These are phyloP conservation scores for Alligator mississippiensis DNA, from an alignment of 2,113 vertebrate genomes.

Conservation along the genomic window DNA sequence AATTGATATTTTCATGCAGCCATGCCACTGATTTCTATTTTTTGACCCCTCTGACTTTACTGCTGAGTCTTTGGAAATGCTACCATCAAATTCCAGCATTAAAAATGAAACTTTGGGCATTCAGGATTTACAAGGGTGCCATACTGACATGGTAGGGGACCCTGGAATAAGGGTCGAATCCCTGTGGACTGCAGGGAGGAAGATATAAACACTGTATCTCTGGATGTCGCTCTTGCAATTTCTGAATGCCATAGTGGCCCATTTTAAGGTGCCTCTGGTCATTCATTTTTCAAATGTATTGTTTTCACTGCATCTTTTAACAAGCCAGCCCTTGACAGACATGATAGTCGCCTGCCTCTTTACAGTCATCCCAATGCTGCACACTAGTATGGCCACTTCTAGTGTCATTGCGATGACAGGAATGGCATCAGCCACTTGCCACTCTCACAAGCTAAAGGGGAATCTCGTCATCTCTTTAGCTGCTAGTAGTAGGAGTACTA, in stretches of 20 bases:
- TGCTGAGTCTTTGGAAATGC: background rate
- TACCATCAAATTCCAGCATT: rapidly evolving
- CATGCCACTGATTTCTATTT: rapidly evolving
- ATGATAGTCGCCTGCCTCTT: background rate
- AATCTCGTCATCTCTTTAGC: background rate
- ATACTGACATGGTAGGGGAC: rapidly evolving
- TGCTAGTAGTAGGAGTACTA: no score
- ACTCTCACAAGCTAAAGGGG: background rate
- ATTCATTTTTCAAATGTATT: background rate
- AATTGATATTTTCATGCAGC: rapidly evolving
- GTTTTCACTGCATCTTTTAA: background rate
- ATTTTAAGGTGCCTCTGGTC: background rate
- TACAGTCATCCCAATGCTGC: rapidly evolving
- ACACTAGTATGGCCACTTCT: rapidly evolving
- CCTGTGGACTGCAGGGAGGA: rapidly evolving
- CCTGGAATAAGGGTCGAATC: background rate
- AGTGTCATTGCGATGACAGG: background rate
- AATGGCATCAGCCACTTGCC: background rate
- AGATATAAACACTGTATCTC: background rate
- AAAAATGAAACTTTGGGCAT: background rate
- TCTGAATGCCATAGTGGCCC: background rate
- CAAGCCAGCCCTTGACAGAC: background rate
- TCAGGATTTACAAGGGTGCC: rapidly evolving
- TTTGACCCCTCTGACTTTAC: background rate
- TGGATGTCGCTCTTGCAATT: background rate